Evolutionary conservation across 2,797 vertebrate species (phyloP).

Genomic region (Caiman crocodilus): DNA sequence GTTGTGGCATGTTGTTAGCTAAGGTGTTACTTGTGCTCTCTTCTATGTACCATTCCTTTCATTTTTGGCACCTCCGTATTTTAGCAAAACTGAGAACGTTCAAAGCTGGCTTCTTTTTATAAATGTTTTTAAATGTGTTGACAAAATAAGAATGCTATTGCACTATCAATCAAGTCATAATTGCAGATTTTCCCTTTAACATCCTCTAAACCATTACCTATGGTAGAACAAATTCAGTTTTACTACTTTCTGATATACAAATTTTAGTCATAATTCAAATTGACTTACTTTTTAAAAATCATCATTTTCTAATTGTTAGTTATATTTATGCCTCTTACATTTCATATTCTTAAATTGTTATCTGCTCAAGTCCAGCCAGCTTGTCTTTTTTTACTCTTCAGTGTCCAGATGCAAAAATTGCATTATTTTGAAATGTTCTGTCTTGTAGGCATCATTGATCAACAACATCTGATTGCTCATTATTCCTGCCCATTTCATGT

Average conservation of each 20-base stretch:
- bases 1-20: neutral
- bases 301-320: neutral
- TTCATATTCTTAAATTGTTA: neutral
- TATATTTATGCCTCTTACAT: neutral
- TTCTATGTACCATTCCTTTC: neutral
- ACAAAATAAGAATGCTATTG: neutral
- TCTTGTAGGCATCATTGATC: neutral
- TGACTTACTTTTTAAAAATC: neutral
- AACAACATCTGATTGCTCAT: constrained; percentile 18
- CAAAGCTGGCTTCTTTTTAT: neutral
- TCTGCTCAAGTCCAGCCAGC: neutral
- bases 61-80: neutral
- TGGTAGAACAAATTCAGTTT: neutral
- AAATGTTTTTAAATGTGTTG: neutral
- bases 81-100: neutral
- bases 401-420: neutral
- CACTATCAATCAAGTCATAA: neutral
- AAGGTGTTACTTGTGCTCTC: neutral
- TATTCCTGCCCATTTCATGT: constrained; percentile 10
- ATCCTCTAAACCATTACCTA: neutral
- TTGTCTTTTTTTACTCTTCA: neutral
- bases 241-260: neutral
- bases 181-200: neutral
- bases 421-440: constrained; percentile 3
- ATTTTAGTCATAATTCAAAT: neutral